phyloP scores from a whole-genome alignment of 2,113 vertebrate species.

The Arenaria interpres region DNA sequence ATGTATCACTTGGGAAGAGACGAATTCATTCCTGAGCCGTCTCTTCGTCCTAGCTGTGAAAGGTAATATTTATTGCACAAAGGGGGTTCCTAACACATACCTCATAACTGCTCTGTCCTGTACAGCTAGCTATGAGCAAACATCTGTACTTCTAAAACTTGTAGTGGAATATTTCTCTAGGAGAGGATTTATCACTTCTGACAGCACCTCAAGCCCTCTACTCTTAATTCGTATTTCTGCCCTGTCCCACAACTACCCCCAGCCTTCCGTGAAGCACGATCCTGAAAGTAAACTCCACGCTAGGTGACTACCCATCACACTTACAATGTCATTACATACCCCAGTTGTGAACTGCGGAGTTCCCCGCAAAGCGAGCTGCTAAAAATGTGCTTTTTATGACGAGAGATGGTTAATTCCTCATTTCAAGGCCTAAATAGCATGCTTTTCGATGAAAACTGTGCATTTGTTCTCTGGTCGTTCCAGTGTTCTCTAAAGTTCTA shows the following conservation, averaged over 20 bases:
- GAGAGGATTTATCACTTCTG: not conserved
- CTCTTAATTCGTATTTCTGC: not conserved
- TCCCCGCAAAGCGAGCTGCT: not conserved
- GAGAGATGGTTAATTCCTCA: not conserved
- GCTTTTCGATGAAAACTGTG: not conserved
- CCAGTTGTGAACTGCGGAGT: not conserved
- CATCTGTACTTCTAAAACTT: not conserved
- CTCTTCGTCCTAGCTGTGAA: not conserved
- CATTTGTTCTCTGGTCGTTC: not conserved
- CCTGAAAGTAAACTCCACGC: accelerated
- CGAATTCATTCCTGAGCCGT: not conserved
- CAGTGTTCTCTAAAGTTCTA: not conserved
- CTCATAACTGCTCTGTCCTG: not conserved
- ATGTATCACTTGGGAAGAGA: not conserved
- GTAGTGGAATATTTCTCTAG: not conserved
- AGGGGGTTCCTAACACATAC: not conserved
- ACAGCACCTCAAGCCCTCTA: not conserved
- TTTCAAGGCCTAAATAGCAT: not conserved
- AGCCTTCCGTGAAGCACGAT: not conserved
- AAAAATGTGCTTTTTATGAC: not conserved
- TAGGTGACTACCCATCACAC: not conserved
- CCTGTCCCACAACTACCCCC: not conserved
- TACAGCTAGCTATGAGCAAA: accelerated
- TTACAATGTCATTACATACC: accelerated
- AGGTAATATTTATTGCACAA: not conserved